These are phyloP conservation scores for Aphrophora alni DNA, from an alignment of 2,888 invertebrate species.

Conservation along the genomic window DNA sequence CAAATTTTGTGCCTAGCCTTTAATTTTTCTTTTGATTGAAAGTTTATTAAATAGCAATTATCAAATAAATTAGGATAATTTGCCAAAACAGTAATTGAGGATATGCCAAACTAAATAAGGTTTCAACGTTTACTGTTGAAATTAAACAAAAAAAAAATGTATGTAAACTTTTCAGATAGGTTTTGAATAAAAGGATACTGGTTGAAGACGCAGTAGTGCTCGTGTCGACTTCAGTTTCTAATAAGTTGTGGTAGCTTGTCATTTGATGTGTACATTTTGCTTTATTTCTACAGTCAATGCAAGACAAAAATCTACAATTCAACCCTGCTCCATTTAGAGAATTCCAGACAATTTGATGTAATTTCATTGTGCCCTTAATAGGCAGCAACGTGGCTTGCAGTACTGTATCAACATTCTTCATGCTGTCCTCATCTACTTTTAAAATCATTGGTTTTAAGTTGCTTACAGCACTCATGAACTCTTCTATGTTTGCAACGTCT, in stretches of 20 bases:
- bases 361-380: slow-evolving; percentile 10
- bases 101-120: no score
- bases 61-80: no score
- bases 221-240: background rate
- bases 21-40: no score
- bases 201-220: background rate
- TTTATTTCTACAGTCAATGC: background rate
- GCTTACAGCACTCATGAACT: slow-evolving; percentile 6
- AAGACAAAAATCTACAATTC: slow-evolving; percentile 26
- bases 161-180: no score
- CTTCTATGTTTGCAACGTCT: slow-evolving; percentile 11
- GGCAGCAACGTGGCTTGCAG: background rate
- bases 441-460: background rate
- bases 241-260: background rate
- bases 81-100: no score
- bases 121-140: no score
- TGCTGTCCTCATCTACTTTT: background rate
- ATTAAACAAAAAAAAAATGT: no score
- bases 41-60: no score
- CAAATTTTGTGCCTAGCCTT: no score
- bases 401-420: background rate
- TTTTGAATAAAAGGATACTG: slow-evolving; percentile 15
- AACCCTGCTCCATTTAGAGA: background rate
- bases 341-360: slow-evolving; percentile 12
- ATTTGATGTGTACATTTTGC: slow-evolving; percentile 10